A percentile compares a stretch with the other conserved stretches of the same genome.
Conservation (phyloP, 2,888 invertebrate species). For the Heterodera filipjevi region DNA sequence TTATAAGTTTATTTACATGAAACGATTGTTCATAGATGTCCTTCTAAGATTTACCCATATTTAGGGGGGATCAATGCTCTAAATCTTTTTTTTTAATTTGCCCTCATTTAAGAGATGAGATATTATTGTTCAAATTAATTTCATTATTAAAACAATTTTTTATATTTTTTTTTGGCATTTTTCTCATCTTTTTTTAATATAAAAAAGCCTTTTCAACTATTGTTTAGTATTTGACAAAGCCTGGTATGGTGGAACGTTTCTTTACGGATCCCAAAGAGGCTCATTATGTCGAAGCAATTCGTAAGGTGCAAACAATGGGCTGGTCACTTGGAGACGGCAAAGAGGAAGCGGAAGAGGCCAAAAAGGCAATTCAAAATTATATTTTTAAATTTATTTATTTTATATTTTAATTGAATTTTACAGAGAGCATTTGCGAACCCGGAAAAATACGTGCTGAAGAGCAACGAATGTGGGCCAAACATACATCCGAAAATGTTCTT, state of each 20-base stretch:
- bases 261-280: neutral
- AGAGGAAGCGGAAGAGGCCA: neutral
- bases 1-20: neutral
- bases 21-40: neutral
- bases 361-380: neutral
- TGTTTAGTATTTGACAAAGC: neutral
- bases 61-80: too few species aligned
- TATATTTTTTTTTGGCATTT: too few species aligned
- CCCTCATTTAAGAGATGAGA: too few species aligned
- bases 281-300: neutral
- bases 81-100: too few species aligned
- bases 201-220: neutral
- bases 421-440: neutral
- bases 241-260: neutral
- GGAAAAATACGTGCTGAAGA: neutral
- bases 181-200: too few species aligned
- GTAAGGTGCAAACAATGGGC: neutral
- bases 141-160: too few species aligned
- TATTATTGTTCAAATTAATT: too few species aligned
- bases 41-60: too few species aligned
- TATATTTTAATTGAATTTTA: neutral
- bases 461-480: neutral
- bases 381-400: neutral
- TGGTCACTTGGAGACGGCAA: neutral
- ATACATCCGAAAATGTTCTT: neutral